Conservation (phyloP, 2,113 vertebrate species). For the Lasiurus cinereus region DNA sequence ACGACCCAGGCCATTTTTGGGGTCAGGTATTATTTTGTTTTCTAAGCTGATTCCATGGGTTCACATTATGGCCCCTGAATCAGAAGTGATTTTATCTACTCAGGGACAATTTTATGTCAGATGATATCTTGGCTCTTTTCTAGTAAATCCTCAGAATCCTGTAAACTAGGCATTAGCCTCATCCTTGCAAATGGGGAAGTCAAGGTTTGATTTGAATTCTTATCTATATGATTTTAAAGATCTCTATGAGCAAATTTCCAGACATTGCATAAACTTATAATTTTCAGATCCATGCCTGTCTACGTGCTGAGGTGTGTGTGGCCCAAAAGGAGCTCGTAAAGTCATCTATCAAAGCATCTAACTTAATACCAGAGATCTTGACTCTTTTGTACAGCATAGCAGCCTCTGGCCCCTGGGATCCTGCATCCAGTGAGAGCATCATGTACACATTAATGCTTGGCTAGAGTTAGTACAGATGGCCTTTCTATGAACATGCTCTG, state of each 20-base stretch:
- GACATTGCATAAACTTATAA: background rate
- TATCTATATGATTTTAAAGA: background rate
- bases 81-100: background rate
- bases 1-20: background rate
- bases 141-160: conserved; percentile 22
- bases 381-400: background rate
- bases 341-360: background rate
- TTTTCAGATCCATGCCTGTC: background rate
- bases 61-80: background rate
- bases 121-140: background rate
- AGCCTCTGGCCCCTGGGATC: background rate
- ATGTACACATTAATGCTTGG: background rate
- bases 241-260: background rate
- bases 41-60: background rate
- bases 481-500: background rate
- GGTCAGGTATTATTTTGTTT: background rate
- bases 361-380: background rate
- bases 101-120: background rate
- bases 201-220: background rate
- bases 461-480: background rate
- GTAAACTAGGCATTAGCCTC: background rate
- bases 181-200: background rate
- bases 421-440: background rate
- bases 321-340: background rate
- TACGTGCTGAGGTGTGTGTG: background rate